Evolutionary conservation across 1,140 invertebrate genomes (phyloP), one percentile per base, ranked within the genome.

Genomic region (Hermetia illucens): DNA sequence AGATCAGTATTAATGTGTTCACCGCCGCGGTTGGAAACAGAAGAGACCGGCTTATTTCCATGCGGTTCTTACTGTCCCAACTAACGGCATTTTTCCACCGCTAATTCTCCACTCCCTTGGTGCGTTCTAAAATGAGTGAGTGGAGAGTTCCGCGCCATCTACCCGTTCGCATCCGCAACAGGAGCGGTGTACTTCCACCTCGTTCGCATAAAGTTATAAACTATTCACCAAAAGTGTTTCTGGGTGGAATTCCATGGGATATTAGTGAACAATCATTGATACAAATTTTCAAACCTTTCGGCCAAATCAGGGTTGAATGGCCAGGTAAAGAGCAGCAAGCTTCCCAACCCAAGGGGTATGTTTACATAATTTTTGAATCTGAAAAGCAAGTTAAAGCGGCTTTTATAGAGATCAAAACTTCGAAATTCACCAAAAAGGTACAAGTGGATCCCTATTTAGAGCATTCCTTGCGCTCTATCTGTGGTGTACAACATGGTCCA

Each of bases 391-490:
- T 98, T 6, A 77, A 82, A 54, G 86, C 93, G 27, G 89, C 81
- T 6, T 98, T 94, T 59, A 78, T 98, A n/a, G 87, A 95, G 62
- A 88, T 98, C 34, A 84, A 86, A 53, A 90, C 91, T 24, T 67
- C 77, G 16, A 91, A 90, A 63, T 98, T 98, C 58, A 78, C 72
- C 0, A 98, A 98, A 61, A 95, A 83, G 72, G 77, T 98, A 30
- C 94, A 98, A 72, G 77, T 98, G 2, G 91, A 98, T 65, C 94
- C 94, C 0, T 98, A 97, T 53, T 65, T 98, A 37, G 94, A 97
- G 64, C 92, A 98, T 60, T 80, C 89, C 0, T 74, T 87, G 41
- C 98, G 94, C 53, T 87, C 84, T 3, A 64, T 77, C 25, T 98
- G 94, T 61, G 74, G 72, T 20, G 69, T 87, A 8, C 85, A 91